Base-by-base conservation (phyloP, 2,113 vertebrate genomes). In the Pedetes capensis region DNA sequence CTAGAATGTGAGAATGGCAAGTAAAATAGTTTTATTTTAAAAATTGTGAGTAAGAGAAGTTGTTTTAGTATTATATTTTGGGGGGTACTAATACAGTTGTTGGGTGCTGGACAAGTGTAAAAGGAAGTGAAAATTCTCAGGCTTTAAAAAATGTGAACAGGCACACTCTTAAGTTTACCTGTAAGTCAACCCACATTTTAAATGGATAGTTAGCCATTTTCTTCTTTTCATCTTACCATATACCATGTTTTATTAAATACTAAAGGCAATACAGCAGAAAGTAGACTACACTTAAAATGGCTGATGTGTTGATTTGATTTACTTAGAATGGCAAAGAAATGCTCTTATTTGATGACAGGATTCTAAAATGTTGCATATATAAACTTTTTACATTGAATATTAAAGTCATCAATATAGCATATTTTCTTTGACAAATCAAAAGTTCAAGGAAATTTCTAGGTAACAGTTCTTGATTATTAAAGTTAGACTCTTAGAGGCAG, bases 401-500 rank as follows among this genome's bases (percentile, higher is more conserved):
- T 92, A 57, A 89, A 93, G 51, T 96, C 79, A 88, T n/a, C 18
- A 91, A 0, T 72, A 23, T 94, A 95, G 42, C 29, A 68, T 13
- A 49, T 74, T 6, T 71, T 93, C 25, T 78, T 78, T 87, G 81
- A 94, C 42, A 25, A 22, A 39, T 76, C 34, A 88, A 32, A 81
- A 66, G 23, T 78, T 93, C 27, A 75, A 84, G 32, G 32, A 91
- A 61, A 90, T 94, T 81, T 90, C 49, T 27, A 76, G 57, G 29
- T 81, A 87, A 78, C 80, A 84, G 22, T 94, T 80, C n/a, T n/a
- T n/a, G n/a, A 5, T 20, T 88, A 64, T 78, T 94, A 81, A 95
- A 85, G 32, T 90, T 93, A 90, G 32, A 37, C 74, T 76, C 53
- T 84, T 63, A 75, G 32, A 85, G 32, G 68, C 3, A 88, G 27